These are phyloP conservation scores for Tetragonula clypearis DNA, from an alignment of 1,140 invertebrate genomes.

Conservation along the genomic window DNA sequence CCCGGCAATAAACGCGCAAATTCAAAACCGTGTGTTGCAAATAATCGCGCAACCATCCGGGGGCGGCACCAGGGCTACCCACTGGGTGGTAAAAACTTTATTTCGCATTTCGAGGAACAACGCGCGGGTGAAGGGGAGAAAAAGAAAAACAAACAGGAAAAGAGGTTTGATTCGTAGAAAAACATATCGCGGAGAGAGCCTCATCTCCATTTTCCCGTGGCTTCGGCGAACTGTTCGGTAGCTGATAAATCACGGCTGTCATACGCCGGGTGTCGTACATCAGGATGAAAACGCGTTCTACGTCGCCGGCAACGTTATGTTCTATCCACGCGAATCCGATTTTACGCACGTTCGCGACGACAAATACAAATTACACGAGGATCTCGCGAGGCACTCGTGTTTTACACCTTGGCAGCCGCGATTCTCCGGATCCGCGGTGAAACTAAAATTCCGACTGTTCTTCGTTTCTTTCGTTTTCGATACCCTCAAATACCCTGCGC, in stretches of 20 bases:
- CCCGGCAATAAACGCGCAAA: too few species aligned
- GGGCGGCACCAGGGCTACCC: not conserved
- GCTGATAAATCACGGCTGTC: conserved; percentile 69
- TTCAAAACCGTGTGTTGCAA: too few species aligned
- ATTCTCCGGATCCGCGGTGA: conserved; percentile 69
- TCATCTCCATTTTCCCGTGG: conserved; percentile 39
- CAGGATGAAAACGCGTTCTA: conserved; percentile 60
- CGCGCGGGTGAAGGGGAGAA: not conserved
- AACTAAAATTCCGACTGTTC: conserved; percentile 49
- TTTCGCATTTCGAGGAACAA: not conserved
- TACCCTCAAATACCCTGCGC: conserved; percentile 1
- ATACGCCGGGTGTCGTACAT: conserved; percentile 67
- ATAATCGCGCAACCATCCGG: not conserved
- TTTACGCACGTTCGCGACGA: conserved; percentile 63
- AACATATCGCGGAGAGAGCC: conserved; percentile 34
- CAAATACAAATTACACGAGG: conserved; percentile 67
- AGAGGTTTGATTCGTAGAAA: conserved; percentile 9
- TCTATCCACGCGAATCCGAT: conserved; percentile 57
- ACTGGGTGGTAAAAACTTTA: not conserved
- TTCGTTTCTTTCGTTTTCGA: not conserved
- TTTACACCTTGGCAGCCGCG: conserved; percentile 67
- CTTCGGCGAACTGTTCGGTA: conserved; percentile 59
- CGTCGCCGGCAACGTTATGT: conserved; percentile 57
- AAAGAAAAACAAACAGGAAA: not conserved
- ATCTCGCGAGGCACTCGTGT: conserved; percentile 56